Evolutionary conservation across 2,113 vertebrate genomes (phyloP), one percentile per base, ranked within the genome.

Genomic region (Oreochromis tanganicae): DNA sequence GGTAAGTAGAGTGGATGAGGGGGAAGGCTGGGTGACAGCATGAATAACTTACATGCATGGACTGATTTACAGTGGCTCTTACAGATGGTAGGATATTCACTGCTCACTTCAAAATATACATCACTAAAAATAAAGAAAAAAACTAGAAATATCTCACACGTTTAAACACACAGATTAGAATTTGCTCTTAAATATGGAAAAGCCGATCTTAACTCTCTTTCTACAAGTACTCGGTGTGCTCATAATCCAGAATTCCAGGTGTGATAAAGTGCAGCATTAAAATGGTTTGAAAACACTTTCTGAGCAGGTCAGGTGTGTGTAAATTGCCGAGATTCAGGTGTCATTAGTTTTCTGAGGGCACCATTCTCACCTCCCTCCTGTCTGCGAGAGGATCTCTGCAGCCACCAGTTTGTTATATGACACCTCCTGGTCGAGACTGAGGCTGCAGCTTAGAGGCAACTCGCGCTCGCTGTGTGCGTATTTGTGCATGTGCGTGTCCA

Each of bases 1-100:
- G 59, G 84, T 87, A 81, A 88, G 81, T 43, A 86, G 87, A 92
- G 85, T 75, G 92, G 84, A 90, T 91, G 90, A 89, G 94, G 89
- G 93, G 91, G 89, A 85, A 75, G 89, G 63, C 90, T 61, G 87
- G 85, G 89, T 89, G 91, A 92, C 93, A 91, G 91, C 90, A 90
- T 88, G 92, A 93, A 93, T 93, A 93, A 94, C 93, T 94, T 93
- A 91, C 91, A 95, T 91, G 93, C 94, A 93, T 93, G 92, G 94
- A 88, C 89, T 93, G 89, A 88, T 88, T 81, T 94, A 91, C 89
- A 88, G 89, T 87, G 81, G 90, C 80, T 85, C 73, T 83, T 91
- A 50, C 93, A 92, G 93, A 91, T 92, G 94, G 85, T 82, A 86
- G 79, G 81, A 85, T 87, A 86, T 85, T 84, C 73, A 87, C 29